Base-by-base conservation (phyloP, 2,113 vertebrate species). In the Macaca nemestrina region DNA sequence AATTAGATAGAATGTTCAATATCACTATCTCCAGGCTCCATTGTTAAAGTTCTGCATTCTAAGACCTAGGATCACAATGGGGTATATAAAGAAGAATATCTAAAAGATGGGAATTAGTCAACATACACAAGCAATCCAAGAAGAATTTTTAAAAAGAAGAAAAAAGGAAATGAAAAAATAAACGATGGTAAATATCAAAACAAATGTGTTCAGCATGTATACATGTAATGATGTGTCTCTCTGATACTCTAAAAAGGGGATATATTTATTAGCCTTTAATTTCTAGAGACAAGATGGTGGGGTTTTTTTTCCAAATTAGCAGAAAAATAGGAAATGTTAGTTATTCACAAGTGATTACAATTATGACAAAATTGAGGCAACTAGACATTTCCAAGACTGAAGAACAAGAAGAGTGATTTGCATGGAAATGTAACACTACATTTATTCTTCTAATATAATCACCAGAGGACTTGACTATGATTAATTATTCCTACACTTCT, bases 291-390 rank as follows among this genome's bases (percentile, higher is more conserved):
- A 23, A 84, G 16, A 80, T 48, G 27, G 11, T 64, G 27, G 2
- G 20, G 16, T 64, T 45, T 89, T 88, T 90, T 75, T 83, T 45
- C 64, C 70, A 45, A 87, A 90, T 87, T 64, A 83, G 32, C 70
- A 96, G 68, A 52, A 72, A 93, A 92, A 88, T 8, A 45, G 35
- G 6, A 76, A 95, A 68, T 75, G 27, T 59, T 59, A 61, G 27
- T 79, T 78, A 81, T 81, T 84, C 45, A 52, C 81, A 57, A 87
- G 25, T 78, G 32, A 95, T 81, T 88, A 23, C 93, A 55, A 96
- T 5, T 32, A n/a, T 52, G 64, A 72, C 27, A 88, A 89, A 93
- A 72, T 88, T 87, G 83, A 90, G 45, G 57, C 64, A 95, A 81
- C 52, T 55, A 25, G 81, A 76, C 48, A 76, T 57, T 78, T 78